These are phyloP conservation scores for Yponomeuta cagnagella DNA, from an alignment of 2,888 invertebrate species.

Conservation along the genomic window DNA sequence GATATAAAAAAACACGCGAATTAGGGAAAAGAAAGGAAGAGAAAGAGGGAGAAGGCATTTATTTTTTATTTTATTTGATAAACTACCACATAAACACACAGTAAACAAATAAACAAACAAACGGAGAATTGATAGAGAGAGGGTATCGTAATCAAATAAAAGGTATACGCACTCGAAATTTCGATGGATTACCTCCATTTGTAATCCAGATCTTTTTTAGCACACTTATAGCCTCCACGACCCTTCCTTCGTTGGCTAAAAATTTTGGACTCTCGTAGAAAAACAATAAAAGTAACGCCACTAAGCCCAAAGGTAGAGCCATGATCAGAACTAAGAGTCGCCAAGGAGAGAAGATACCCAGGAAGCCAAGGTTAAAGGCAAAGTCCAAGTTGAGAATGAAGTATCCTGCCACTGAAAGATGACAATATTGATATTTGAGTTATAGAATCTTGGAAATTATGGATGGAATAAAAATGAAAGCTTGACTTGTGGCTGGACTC, in stretches of 20 bases:
- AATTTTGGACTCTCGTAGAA: conserved; percentile 85
- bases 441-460: no score
- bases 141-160: not conserved
- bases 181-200: conserved; percentile 60
- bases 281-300: conserved; percentile 74
- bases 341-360: conserved; percentile 58
- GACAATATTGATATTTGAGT: not conserved
- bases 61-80: no score
- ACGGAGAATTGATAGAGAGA: not conserved
- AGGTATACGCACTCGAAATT: conserved; percentile 44
- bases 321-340: conserved; percentile 61
- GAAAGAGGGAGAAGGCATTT: no score
- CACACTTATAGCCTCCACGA: conserved; percentile 76
- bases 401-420: conserved; percentile 50
- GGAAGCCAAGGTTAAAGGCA: conserved; percentile 37
- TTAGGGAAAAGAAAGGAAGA: no score
- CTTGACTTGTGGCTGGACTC: no score
- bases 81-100: no score
- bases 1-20: not conserved
- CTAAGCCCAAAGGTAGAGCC: conserved; percentile 77
- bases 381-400: conserved; percentile 57
- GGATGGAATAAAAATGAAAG: no score
- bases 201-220: conserved; percentile 74
- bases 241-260: conserved; percentile 78
- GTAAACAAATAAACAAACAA: not conserved